Percentiles rank a stretch among this genome's conserved stretches.
These are phyloP conservation scores for Aphis craccivora DNA, from an alignment of 1,140 invertebrate species.

Conservation along the genomic window DNA sequence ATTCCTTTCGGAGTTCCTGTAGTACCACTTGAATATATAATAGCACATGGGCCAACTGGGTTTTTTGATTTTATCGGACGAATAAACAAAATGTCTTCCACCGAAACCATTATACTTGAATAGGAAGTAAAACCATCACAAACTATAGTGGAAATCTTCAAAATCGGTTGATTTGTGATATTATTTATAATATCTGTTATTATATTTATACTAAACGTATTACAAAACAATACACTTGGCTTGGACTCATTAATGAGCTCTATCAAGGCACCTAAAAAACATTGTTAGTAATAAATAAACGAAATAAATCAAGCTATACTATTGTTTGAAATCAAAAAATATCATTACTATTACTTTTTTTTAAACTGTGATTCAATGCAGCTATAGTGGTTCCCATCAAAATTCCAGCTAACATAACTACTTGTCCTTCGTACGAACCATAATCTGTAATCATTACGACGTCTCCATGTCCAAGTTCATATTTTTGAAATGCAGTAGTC, in stretches of 20 bases:
- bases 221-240: slow-evolving; percentile 20
- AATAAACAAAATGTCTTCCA: neutral
- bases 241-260: neutral
- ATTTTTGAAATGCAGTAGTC: neutral
- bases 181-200: neutral
- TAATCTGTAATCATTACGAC: neutral
- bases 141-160: neutral
- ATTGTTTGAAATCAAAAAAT: neutral
- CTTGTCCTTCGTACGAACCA: neutral
- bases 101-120: neutral
- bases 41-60: neutral
- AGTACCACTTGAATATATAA: neutral
- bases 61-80: neutral
- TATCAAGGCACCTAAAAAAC: neutral
- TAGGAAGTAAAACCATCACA: neutral
- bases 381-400: neutral
- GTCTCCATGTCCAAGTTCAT: neutral
- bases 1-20: neutral
- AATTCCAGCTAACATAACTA: neutral
- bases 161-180: neutral
- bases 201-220: too few species aligned
- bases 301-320: neutral
- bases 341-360: neutral
- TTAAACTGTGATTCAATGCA: neutral
- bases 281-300: neutral